phyloP scores from a whole-genome alignment of 2,797 vertebrate species.

The Crax fasciolata region DNA sequence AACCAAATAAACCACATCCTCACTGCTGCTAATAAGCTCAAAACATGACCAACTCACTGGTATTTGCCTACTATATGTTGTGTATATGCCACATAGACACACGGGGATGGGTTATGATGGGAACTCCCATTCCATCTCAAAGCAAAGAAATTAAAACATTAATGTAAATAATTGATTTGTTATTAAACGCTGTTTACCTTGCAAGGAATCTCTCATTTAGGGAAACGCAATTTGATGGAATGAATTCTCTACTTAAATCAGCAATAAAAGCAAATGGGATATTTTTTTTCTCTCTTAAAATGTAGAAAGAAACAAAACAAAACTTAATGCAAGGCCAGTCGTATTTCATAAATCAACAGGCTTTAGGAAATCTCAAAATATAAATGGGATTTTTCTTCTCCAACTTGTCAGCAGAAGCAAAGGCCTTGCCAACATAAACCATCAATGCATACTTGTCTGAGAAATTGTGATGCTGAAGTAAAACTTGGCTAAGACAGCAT shows the following conservation, averaged over 20 bases:
- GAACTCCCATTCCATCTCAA: neutral
- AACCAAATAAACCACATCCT: neutral
- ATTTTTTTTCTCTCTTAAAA: neutral
- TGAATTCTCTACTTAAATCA: conserved; percentile 13
- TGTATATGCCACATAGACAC: accelerated
- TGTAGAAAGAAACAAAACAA: neutral
- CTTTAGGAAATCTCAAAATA: conserved; percentile 78
- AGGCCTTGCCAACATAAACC: conserved; percentile 76
- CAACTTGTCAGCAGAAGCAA: conserved; percentile 75
- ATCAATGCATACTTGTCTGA: conserved; percentile 73
- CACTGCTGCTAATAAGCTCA: neutral
- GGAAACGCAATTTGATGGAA: neutral
- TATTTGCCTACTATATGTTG: neutral
- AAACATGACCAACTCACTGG: accelerated
- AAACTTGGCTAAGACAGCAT: conserved; percentile 57
- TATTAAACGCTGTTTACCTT: neutral
- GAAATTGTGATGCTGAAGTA: conserved; percentile 67
- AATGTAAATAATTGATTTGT: neutral
- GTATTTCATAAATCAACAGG: conserved; percentile 67
- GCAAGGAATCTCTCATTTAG: neutral
- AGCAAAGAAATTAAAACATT: neutral
- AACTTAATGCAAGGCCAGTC: conserved; percentile 42
- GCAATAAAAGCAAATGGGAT: neutral
- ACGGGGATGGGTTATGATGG: neutral
- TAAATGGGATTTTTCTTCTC: conserved; percentile 77